Evolutionary conservation across 2,888 invertebrate species (phyloP).

Genomic region (Drosophila paranaensis): DNA sequence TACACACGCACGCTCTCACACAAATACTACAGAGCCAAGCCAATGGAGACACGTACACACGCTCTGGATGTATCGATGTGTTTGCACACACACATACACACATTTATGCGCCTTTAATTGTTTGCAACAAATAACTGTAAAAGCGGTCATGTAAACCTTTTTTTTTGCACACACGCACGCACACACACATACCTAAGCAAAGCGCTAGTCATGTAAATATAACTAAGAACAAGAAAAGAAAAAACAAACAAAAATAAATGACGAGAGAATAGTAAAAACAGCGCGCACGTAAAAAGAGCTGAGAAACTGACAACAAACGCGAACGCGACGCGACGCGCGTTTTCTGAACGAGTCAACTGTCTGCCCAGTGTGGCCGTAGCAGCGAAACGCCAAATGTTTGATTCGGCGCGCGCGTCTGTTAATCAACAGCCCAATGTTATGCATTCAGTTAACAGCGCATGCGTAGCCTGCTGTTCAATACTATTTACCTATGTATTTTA

Average conservation of each 20-base stretch:
- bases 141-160: constrained; percentile 34
- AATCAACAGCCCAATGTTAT: constrained; percentile 45
- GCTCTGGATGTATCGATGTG: constrained; percentile 42
- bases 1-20: constrained; percentile 12
- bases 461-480: constrained; percentile 58
- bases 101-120: constrained; percentile 40
- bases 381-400: constrained; percentile 42
- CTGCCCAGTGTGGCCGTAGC: constrained; percentile 49
- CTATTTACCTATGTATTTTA: constrained; percentile 21
- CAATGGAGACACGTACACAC: constrained; percentile 56
- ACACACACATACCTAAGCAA: constrained; percentile 34
- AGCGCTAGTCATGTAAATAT: constrained; percentile 28
- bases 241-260: constrained; percentile 27
- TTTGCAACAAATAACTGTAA: constrained; percentile 75
- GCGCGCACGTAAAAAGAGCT: constrained; percentile 32
- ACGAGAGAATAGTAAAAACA: constrained; percentile 41
- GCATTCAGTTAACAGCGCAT: constrained; percentile 61
- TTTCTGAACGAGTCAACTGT: constrained; percentile 55
- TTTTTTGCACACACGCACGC: constrained; percentile 34
- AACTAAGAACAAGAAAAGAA: constrained; percentile 10
- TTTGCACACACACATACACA: constrained; percentile 24
- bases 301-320: constrained; percentile 66
- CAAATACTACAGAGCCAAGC: constrained; percentile 23
- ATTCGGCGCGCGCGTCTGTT: constrained; percentile 49
- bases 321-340: constrained; percentile 74